Conservation (phyloP, 2,797 vertebrate species). For the Paramormyrops hopkinsi region DNA sequence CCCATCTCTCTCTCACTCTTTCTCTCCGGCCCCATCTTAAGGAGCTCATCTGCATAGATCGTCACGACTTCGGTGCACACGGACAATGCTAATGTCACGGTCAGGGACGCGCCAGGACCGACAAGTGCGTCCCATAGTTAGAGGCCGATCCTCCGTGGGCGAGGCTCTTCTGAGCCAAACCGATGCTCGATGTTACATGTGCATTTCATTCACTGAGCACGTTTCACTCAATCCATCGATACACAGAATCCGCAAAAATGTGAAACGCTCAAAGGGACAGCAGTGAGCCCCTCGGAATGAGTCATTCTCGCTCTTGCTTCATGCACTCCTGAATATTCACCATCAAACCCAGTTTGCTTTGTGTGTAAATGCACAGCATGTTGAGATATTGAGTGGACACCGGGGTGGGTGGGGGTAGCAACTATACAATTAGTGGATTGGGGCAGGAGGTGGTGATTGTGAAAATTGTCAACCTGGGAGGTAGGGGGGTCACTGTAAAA, state of each 20-base stretch:
- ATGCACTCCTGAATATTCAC: not conserved
- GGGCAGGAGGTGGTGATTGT: not conserved
- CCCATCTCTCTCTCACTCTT: not conserved
- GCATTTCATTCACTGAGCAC: not conserved
- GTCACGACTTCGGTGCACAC: slow-evolving; percentile 41
- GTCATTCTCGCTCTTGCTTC: not conserved
- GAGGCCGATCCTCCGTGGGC: not conserved
- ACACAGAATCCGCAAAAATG: not conserved
- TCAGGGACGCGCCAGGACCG: not conserved
- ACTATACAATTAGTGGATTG: not conserved
- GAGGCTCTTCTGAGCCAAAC: not conserved
- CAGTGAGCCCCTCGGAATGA: not conserved
- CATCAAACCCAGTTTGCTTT: not conserved
- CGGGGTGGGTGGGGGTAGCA: not conserved
- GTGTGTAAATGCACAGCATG: slow-evolving; percentile 43
- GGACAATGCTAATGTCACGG: not conserved
- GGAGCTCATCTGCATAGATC: slow-evolving; percentile 23
- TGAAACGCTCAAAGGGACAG: not conserved
- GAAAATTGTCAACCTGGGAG: not conserved
- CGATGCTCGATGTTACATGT: not conserved
- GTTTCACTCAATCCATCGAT: not conserved
- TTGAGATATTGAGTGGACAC: not conserved
- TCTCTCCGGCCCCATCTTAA: not conserved
- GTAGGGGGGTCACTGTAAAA: slow-evolving; percentile 6
- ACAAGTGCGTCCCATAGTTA: not conserved